Evolutionary conservation across 2,113 vertebrate species (phyloP), one percentile per base, ranked within the genome.

Genomic region (Ptychochromis oligacanthus): DNA sequence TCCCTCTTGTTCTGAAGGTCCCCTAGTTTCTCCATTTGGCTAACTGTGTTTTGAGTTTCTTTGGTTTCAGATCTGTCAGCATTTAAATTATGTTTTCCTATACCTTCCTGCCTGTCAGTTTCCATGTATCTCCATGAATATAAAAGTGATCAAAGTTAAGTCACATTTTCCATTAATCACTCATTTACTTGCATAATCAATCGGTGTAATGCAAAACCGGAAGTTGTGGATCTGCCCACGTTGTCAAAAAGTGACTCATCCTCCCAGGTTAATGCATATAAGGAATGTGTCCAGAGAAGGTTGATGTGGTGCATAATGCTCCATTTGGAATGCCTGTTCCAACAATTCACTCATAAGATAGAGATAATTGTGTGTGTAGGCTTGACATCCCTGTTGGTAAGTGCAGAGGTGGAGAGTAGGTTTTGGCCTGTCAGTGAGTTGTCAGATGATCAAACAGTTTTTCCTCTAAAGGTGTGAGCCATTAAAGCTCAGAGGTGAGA

Each of bases 381-480:
- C 28, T 75, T 74, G 65, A 74, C 40, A 58, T 62, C 34, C 34
- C 3, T 3, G 22, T 34, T 5, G 56, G 74, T 88, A 81, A 88
- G 80, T 88, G 75, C 26, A 12, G 70, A 78, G 67, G 82, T 74
- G 81, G 38, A 72, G 79, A 57, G 62, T 18, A 52, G 75, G 57
- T 61, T 80, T 57, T 20, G 28, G 18, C 49, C 77, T 86, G 88
- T 90, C 88, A 76, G 77, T 4, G 17, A 38, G 81, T 67, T 12
- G 67, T 77, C 80, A 85, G 24, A 12, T 80, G 77, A 87, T 90
- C 80, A 91, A 88, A 88, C 65, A 28, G 8, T 2, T 22, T 57
- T 60, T 43, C 59, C 70, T 85, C 46, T 74, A 60, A 79, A 86
- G 81, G 85, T 76, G 83, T 81, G 70, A 31, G 58, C 2, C 55